Conservation (phyloP, 2,113 vertebrate species). For the Bos javanicus region DNA sequence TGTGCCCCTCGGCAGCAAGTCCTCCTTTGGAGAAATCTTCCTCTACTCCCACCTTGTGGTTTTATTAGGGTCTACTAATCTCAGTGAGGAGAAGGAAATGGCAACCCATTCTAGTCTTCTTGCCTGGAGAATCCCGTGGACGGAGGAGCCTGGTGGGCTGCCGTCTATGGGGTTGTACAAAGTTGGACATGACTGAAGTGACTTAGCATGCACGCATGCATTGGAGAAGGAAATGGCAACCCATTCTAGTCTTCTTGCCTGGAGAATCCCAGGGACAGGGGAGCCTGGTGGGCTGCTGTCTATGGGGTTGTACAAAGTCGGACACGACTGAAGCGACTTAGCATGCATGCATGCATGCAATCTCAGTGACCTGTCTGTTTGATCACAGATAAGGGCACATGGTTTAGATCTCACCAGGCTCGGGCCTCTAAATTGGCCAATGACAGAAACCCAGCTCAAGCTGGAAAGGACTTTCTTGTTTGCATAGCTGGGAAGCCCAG, state of each 20-base stretch:
- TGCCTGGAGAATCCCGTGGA: not conserved
- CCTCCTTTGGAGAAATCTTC: not conserved
- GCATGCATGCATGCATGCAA: not conserved
- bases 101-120: not conserved
- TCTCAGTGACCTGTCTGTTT: not conserved
- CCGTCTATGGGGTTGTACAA: not conserved
- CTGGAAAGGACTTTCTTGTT: not conserved
- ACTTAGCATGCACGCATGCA: not conserved
- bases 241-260: not conserved
- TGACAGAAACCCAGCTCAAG: not conserved
- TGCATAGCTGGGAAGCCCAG: not conserved
- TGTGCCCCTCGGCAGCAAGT: not conserved
- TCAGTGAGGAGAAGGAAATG: not conserved
- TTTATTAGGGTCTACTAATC: not conserved
- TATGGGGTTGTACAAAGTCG: not conserved
- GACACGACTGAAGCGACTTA: not conserved
- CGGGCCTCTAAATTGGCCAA: not conserved
- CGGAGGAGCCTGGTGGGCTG: not conserved
- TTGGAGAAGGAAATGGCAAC: not conserved
- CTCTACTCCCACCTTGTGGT: not conserved
- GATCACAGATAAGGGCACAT: not conserved
- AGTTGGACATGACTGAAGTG: rapidly evolving
- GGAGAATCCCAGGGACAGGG: not conserved
- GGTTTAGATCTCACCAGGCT: not conserved
- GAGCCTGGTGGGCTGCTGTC: not conserved